A percentile compares a stretch with the other conserved stretches of the same genome.
Evolutionary conservation across 1,140 invertebrate species (phyloP).

Genomic region (Gonatopus flavifemur): DNA sequence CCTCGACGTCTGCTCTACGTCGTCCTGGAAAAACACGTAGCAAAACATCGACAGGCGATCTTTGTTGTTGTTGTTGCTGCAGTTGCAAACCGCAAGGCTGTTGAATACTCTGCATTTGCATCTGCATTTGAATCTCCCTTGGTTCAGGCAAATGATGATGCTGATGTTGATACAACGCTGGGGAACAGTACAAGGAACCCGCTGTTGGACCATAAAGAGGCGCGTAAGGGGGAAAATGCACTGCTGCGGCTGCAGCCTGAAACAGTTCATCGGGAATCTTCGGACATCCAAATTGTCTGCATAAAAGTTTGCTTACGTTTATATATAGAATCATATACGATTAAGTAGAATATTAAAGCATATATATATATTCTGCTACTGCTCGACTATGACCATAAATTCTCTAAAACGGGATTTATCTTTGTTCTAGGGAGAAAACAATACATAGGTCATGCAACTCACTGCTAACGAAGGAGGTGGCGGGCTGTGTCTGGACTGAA

Average conservation of each 20-base stretch:
- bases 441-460: conserved; percentile 8
- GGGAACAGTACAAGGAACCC: conserved; percentile 50
- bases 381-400: neutral
- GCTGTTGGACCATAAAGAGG: conserved; percentile 52
- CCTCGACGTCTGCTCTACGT: conserved; percentile 80
- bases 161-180: conserved; percentile 55
- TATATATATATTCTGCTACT: too few relatives aligned
- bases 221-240: conserved; percentile 50
- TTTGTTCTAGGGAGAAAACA: neutral
- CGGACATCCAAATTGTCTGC: too few relatives aligned
- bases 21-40: conserved; percentile 82
- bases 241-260: conserved; percentile 46
- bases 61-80: conserved; percentile 56
- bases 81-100: conserved; percentile 46
- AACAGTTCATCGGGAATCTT: too few relatives aligned
- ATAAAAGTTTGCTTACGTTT: too few relatives aligned
- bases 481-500: conserved; percentile 49
- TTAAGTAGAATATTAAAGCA: too few relatives aligned
- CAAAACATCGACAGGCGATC: conserved; percentile 75
- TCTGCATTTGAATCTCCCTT: conserved; percentile 51
- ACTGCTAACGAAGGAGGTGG: conserved; percentile 47
- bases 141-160: conserved; percentile 48
- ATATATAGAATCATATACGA: too few relatives aligned
- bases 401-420: neutral
- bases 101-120: conserved; percentile 53